Evolutionary conservation across 92 coral and sea anemone species (phyloP), one percentile per base, ranked within the genome.

Genomic region (Meandrina meandrites): DNA sequence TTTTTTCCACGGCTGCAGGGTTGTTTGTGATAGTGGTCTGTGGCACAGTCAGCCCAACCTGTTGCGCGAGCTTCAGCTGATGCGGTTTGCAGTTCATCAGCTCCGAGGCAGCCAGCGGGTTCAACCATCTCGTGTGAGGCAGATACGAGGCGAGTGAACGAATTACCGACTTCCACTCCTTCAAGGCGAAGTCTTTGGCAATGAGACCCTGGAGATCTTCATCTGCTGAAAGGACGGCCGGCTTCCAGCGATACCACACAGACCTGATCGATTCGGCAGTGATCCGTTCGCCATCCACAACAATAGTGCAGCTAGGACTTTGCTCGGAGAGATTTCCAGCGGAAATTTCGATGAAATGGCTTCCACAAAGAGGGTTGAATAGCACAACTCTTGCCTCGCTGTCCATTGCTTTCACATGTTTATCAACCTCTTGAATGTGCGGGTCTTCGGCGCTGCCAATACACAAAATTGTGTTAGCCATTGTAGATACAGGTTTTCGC

Each of bases 191-290:
- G 80, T 90, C 93, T 60, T 87, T 91, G 18, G 93, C 90, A 67
- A 91, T 84, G 34, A 82, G 67, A 64, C 75, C 42, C 67, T 81
- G 76, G 32, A 91, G 76, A 48, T 86, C 76, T 68, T 91, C 93
- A 11, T 89, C 84, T 17, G 45, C 85, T 21, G 80, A 74, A 12
- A 91, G 81, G 8, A 78, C 81, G 60, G 74, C 87, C 32, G 91
- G 91, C 24, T 76, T 71, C 93, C 93, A 91, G 34, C 90, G 88
- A 58, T 91, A 79, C 93, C 93, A 91, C 22, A 91, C 91, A 5
- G 90, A 78, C 37, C 57, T 57, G 58, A 90, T 80, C 60, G 87
- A 78, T 1, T 90, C 75, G 27, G 90, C 87, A 36, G 71, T 16
- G 84, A 87, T 80, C 11, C 81, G 87, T 13, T 90, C 86, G 42